Evolutionary conservation across 2,113 vertebrate species (phyloP), one percentile per base, ranked within the genome.

Genomic region (Catharus bicknelli): DNA sequence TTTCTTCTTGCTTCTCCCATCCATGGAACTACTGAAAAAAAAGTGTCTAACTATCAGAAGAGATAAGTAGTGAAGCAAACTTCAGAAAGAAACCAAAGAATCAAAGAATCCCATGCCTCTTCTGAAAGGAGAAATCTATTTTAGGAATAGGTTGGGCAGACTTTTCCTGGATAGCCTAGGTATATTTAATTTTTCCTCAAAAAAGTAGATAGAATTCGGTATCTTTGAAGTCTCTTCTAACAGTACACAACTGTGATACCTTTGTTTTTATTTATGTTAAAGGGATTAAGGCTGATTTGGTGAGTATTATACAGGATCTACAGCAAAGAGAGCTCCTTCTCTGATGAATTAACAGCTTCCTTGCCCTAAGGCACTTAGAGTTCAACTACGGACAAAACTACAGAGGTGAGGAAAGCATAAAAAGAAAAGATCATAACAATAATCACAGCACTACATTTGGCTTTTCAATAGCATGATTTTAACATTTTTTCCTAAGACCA

Each of bases 251-350:
- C 67, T 62, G 15, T 62, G 59, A 86, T 70, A 80, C 11, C 9
- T 91, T 82, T 93, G 40, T 68, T 90, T 93, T 87, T 66, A 83
- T 93, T 93, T 90, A 25, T 15, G 1, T 82, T 74, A 61, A 81
- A 50, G 43, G 23, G 30, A 80, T 90, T 69, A 91, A 54, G 30
- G 18, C 23, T 87, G 40, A 22, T 85, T 62, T 58, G 38, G 38
- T 66, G 34, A 92, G 34, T 45, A 58, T 90, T 90, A 57, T 42
- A 38, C 22, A 79, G 38, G 40, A 69, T 82, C 38, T 69, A 87
- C 32, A 72, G 82, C 38, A 94, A 68, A 91, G 64, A 87, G 12
- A 66, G 27, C 11, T 70, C 22, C 54, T 90, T 90, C 70, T 89
- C 30, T 79, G 74, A 54, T 79, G 62, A 72, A 51, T 85, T 91